Percentiles rank a stretch among this genome's conserved stretches.
These are phyloP conservation scores for Brachionus manjavacas DNA, from an alignment of 1,140 invertebrate genomes.

Conservation along the genomic window DNA sequence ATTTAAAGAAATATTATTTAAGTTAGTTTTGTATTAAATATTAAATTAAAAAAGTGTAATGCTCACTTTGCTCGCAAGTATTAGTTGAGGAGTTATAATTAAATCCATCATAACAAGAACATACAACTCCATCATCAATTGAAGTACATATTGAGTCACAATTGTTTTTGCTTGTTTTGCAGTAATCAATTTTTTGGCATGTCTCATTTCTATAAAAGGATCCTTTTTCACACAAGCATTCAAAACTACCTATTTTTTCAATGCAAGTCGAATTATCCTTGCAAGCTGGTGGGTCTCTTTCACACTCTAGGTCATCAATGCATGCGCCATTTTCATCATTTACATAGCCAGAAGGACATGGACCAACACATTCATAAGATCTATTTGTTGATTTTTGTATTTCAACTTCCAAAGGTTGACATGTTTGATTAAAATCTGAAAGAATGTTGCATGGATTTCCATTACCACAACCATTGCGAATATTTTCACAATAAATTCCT, in stretches of 20 bases:
- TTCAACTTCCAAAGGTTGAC: neutral
- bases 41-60: neutral
- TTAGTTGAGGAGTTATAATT: neutral
- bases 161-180: neutral
- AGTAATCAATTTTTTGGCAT: constrained; percentile 8
- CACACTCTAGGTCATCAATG: neutral
- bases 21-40: no score
- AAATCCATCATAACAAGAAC: neutral
- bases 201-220: neutral
- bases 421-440: neutral
- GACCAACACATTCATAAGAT: neutral
- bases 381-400: neutral
- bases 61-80: neutral
- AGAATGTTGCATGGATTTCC: neutral
- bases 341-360: neutral
- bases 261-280: neutral
- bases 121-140: neutral
- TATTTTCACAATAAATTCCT: neutral
- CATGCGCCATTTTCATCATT: neutral
- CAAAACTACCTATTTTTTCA: neutral
- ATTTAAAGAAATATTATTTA: no score
- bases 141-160: constrained; percentile 18
- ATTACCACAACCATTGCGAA: neutral
- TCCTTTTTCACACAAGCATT: neutral
- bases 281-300: neutral